A percentile compares a stretch with the other conserved stretches of the same genome.
Evolutionary conservation across 2,888 invertebrate species (phyloP).

Genomic region (Diabrotica balteata): DNA sequence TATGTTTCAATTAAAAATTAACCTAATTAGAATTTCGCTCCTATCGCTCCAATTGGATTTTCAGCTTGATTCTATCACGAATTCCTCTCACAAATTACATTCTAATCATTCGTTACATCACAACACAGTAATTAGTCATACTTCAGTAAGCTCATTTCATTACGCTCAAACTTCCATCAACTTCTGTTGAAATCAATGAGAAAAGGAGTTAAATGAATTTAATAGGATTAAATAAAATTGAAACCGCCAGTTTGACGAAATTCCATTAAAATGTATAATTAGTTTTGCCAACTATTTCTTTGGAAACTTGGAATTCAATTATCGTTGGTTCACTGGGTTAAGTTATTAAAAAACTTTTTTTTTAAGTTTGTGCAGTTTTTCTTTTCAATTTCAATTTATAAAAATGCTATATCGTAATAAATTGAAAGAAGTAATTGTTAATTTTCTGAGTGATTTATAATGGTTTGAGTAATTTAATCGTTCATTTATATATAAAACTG

Average conservation of each 20-base stretch:
- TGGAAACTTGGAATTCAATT: slow-evolving; percentile 26
- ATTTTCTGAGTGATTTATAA: too few species aligned
- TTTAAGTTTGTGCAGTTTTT: background rate
- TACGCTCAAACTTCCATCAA: slow-evolving; percentile 33
- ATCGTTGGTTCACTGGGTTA: slow-evolving; percentile 11
- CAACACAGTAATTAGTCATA: slow-evolving; percentile 38
- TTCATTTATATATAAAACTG: too few species aligned
- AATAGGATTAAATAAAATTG: slow-evolving; percentile 33
- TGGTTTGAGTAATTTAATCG: too few species aligned
- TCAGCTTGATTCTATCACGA: background rate
- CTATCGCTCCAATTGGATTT: background rate
- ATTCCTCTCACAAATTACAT: slow-evolving; percentile 23
- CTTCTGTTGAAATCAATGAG: slow-evolving; percentile 29
- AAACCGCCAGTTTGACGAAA: slow-evolving; percentile 32
- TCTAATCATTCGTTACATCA: slow-evolving; percentile 32
- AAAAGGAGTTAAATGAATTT: slow-evolving; percentile 35
- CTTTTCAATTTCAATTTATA: too few species aligned
- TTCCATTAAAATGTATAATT: slow-evolving; percentile 34
- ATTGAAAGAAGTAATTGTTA: too few species aligned
- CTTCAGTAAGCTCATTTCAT: slow-evolving; percentile 42
- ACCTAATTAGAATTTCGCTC: too few species aligned
- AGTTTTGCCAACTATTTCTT: slow-evolving; percentile 33
- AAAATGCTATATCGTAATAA: too few species aligned
- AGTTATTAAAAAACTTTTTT: slow-evolving; percentile 3
- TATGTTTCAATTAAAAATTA: too few species aligned